These are phyloP conservation scores for Solea senegalensis DNA, from an alignment of 2,113 vertebrate genomes.

Conservation along the genomic window DNA sequence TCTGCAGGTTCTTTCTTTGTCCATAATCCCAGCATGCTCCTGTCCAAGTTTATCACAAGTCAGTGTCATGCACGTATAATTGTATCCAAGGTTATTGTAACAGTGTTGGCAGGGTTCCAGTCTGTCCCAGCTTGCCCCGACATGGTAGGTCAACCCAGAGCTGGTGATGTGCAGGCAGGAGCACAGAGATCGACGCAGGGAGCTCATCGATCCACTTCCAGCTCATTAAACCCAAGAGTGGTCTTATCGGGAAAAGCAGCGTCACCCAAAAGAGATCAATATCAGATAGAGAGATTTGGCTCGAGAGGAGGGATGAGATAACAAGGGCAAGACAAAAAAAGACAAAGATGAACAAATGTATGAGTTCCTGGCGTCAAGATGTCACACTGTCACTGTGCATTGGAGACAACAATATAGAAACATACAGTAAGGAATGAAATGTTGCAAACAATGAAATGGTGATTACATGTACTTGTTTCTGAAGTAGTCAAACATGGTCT, in stretches of 20 bases:
- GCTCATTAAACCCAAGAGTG: conserved; percentile 76
- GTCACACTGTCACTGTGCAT: conserved; percentile 2
- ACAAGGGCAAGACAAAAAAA: conserved; percentile 29
- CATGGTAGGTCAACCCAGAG: conserved; percentile 33
- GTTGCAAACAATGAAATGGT: too few species aligned
- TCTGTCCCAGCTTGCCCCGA: conserved; percentile 35
- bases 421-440: too few species aligned
- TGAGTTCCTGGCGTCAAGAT: conserved; percentile 11
- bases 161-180: conserved; percentile 22
- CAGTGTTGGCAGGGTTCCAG: conserved; percentile 23
- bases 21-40: conserved; percentile 6
- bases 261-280: conserved; percentile 73
- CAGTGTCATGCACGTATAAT: conserved; percentile 43
- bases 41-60: conserved; percentile 9
- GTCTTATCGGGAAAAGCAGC: conserved; percentile 61
- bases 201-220: conserved; percentile 72
- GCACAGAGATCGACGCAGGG: conserved; percentile 55
- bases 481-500: too few species aligned
- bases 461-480: too few species aligned
- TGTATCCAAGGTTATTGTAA: conserved; percentile 34
- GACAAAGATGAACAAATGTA: conserved; percentile 31
- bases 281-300: conserved; percentile 61
- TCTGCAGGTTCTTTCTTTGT: conserved; percentile 1
- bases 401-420: background rate
- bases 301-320: conserved; percentile 37